phyloP scores from a whole-genome alignment of 2,888 invertebrate genomes.

The Limnephilus auricula region DNA sequence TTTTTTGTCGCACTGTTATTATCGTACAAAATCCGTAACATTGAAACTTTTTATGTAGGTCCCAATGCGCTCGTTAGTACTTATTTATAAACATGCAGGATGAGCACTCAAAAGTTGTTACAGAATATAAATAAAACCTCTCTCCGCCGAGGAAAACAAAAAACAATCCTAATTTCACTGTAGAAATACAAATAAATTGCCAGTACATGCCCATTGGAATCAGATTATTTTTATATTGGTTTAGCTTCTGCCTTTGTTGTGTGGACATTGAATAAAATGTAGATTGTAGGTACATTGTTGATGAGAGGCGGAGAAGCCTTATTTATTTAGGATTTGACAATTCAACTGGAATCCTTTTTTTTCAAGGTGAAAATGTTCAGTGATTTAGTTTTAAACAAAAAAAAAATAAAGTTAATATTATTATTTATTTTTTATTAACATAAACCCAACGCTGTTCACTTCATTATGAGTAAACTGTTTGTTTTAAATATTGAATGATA shows the following conservation, averaged over 20 bases:
- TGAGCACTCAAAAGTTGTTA: background rate
- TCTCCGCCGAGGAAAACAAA: background rate
- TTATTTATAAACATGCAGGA: background rate
- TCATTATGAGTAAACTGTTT: no score
- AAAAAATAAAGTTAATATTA: no score
- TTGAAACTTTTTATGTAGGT: background rate
- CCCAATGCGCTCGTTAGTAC: background rate
- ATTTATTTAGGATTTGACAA: background rate
- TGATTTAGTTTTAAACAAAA: background rate
- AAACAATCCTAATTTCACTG: conserved; percentile 7
- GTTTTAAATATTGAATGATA: no score
- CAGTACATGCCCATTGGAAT: background rate
- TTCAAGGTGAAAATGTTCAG: background rate
- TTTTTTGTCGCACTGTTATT: no score
- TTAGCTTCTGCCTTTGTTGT: background rate
- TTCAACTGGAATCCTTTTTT: background rate
- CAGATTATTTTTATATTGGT: background rate
- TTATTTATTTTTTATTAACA: no score
- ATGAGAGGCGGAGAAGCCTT: background rate
- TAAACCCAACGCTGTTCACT: no score
- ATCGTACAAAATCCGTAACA: no score
- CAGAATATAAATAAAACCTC: background rate
- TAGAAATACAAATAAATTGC: background rate
- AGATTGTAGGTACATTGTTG: background rate
- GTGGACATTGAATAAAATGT: no score